These are phyloP conservation scores for Heterohyrax brucei DNA, from an alignment of 2,797 vertebrate species.

Conservation along the genomic window DNA sequence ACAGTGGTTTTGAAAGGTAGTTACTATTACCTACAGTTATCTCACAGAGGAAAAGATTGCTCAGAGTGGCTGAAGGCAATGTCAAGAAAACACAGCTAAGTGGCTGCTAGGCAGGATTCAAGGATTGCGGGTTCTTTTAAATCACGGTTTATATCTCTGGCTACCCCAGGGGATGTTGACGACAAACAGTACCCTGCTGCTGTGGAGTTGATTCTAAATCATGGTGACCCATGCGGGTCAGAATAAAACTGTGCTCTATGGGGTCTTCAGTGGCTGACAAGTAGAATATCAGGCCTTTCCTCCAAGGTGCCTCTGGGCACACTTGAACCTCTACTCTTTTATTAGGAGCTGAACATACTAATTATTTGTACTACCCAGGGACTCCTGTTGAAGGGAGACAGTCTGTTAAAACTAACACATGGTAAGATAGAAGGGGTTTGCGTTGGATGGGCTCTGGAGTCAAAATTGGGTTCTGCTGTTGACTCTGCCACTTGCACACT, in stretches of 20 bases:
- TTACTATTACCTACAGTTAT: background rate
- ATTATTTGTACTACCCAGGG: background rate
- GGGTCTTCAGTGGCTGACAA: background rate
- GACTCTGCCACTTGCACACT: background rate
- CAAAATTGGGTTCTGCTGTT: background rate
- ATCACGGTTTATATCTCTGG: background rate
- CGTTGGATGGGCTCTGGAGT: background rate
- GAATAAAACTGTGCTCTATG: background rate
- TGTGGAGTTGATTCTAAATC: background rate
- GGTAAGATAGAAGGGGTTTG: background rate
- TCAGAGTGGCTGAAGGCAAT: background rate
- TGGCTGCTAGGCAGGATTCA: background rate
- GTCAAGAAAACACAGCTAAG: background rate
- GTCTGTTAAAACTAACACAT: background rate
- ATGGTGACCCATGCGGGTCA: background rate
- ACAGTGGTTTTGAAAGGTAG: background rate
- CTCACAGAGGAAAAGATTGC: background rate
- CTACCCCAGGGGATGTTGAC: background rate
- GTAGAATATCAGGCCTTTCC: background rate
- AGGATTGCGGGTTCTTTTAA: background rate
- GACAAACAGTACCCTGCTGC: background rate
- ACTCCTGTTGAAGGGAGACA: background rate
- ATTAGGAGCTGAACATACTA: background rate
- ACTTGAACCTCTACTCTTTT: background rate
- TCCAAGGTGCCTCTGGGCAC: background rate